Evolutionary conservation across 2,797 vertebrate genomes (phyloP).

Genomic region (Silurus lanzhouensis): DNA sequence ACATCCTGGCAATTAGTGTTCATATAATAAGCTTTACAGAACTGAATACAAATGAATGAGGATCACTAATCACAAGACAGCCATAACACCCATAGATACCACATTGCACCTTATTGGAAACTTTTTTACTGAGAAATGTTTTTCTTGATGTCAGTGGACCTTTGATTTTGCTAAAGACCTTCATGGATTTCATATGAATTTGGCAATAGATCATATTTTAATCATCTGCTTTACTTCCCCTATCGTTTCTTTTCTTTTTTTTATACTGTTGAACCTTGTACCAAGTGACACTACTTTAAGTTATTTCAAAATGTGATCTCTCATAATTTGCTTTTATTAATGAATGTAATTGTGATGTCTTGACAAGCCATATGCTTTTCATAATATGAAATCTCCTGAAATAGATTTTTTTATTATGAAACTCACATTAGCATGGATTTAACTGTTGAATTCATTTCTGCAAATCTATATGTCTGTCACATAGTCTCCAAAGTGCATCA

Average conservation of each 20-base stretch:
- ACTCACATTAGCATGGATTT: no score
- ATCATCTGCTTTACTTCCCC: not conserved
- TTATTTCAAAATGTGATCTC: not conserved
- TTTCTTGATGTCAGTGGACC: not conserved
- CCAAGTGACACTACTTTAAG: not conserved
- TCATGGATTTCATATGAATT: constrained; percentile 5
- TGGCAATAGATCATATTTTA: not conserved
- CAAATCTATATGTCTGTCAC: no score
- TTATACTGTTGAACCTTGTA: not conserved
- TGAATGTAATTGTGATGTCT: not conserved
- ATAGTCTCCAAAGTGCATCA: not conserved
- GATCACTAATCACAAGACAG: not conserved
- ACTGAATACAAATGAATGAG: not conserved
- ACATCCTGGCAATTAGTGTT: not conserved
- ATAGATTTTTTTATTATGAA: not conserved
- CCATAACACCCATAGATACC: not conserved
- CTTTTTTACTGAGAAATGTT: not conserved
- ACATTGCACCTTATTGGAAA: constrained; percentile 22
- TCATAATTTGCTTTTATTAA: not conserved
- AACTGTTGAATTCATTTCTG: no score
- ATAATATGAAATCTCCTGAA: not conserved
- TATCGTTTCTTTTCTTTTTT: not conserved
- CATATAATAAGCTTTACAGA: not conserved
- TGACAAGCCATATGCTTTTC: not conserved
- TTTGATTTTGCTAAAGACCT: constrained; percentile 12